Conservation (phyloP, 2,888 invertebrate species). For the Drosophila pegasa region DNA sequence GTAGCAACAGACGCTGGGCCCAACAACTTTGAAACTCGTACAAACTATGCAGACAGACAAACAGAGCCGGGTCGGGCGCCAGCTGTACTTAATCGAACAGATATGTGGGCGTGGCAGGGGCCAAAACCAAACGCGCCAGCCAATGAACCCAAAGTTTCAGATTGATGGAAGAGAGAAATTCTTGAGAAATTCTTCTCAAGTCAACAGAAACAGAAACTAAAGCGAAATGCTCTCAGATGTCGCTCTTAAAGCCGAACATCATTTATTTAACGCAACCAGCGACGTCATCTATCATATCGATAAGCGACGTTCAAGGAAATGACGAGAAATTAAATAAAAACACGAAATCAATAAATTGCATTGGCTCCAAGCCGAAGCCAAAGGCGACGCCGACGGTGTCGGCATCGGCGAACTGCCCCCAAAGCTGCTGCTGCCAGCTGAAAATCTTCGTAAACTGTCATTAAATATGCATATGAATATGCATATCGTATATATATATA, state of each 20-base stretch:
- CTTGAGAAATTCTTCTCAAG: conserved; percentile 40
- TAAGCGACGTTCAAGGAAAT: conserved; percentile 40
- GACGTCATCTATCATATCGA: conserved; percentile 32
- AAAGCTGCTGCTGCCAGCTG: conserved; percentile 20
- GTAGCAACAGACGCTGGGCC: conserved; percentile 11
- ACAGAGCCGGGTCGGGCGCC: conserved; percentile 27
- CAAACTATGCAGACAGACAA: conserved; percentile 51
- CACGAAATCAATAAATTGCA: conserved; percentile 76
- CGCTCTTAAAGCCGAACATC: conserved; percentile 54
- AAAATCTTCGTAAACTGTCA: conserved; percentile 54
- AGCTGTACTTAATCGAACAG: conserved; percentile 55
- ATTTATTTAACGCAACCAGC: conserved; percentile 53
- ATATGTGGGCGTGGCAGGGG: background rate
- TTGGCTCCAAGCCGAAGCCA: conserved; percentile 17
- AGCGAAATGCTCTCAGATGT: conserved; percentile 35
- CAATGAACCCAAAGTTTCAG: conserved; percentile 54
- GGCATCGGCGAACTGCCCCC: conserved; percentile 2
- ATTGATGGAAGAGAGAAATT: conserved; percentile 42
- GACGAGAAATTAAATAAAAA: conserved; percentile 68
- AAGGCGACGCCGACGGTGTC: too few species aligned
- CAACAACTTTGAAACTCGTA: conserved; percentile 1
- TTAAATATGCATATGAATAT: conserved; percentile 70
- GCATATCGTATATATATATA: background rate
- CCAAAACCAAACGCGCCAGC: conserved; percentile 18
- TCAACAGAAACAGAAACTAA: conserved; percentile 3